Evolutionary conservation across 2,797 vertebrate species (phyloP).

Genomic region (Sebastes melanostomus): DNA sequence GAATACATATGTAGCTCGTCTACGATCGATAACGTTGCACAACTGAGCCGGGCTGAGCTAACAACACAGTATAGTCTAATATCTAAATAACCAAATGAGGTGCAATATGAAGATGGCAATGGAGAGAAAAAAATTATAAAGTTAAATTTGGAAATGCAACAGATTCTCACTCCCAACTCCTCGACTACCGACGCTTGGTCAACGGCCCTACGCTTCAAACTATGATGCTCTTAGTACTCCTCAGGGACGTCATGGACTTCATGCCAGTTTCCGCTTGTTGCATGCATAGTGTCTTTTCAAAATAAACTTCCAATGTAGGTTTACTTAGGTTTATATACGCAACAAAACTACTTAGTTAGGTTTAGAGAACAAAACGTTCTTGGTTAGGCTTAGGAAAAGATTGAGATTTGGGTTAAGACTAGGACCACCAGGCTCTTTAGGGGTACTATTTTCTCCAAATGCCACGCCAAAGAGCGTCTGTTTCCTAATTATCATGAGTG

Average conservation of each 20-base stretch:
- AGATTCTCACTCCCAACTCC: background rate
- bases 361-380: background rate
- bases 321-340: too few relatives aligned
- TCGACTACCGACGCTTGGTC: fast-evolving
- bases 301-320: too few relatives aligned
- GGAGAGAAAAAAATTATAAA: background rate
- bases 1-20: slow-evolving; percentile 32
- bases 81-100: background rate
- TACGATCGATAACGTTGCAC: slow-evolving; percentile 46
- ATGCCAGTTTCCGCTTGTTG: too few relatives aligned
- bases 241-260: fast-evolving
- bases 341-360: too few relatives aligned
- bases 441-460: background rate
- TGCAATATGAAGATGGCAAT: background rate
- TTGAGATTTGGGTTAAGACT: background rate
- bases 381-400: background rate
- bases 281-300: too few relatives aligned
- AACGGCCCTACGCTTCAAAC: too few relatives aligned
- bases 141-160: background rate
- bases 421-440: fast-evolving
- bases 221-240: fast-evolving
- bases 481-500: too few relatives aligned
- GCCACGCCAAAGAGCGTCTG: too few relatives aligned
- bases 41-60: background rate
- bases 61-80: background rate